Conservation (phyloP, 2,797 vertebrate genomes). For the Myotis daubentonii region DNA sequence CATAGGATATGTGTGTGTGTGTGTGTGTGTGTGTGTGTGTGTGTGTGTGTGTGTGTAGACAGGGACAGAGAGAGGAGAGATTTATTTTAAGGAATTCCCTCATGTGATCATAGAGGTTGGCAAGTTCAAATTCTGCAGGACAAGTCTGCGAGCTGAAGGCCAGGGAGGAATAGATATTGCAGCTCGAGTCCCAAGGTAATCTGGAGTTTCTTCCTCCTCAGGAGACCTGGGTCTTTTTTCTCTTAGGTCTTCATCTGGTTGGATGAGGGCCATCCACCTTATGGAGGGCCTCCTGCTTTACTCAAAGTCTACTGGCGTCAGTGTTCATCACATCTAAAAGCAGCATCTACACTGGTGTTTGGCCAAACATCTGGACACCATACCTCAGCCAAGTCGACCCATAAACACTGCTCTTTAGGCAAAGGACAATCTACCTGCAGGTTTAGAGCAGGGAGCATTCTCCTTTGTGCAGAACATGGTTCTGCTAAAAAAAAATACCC, state of each 20-base stretch:
- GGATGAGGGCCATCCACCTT: not conserved
- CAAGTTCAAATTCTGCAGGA: not conserved
- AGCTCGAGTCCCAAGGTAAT: not conserved
- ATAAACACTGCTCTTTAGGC: not conserved
- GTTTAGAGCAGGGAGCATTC: not conserved
- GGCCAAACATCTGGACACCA: not conserved
- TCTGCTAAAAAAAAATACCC: not conserved
- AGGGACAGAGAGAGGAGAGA: not conserved
- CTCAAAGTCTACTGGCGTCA: not conserved
- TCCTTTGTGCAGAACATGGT: not conserved
- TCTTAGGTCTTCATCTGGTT: not conserved
- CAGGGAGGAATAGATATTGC: not conserved
- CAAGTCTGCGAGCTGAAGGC: not conserved
- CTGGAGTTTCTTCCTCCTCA: not conserved
- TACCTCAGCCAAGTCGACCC: not conserved
- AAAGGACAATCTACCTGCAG: not conserved
- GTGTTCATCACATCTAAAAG: not conserved
- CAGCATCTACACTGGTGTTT: not conserved
- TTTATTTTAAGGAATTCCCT: not conserved
- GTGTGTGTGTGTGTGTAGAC: not conserved
- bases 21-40: not conserved
- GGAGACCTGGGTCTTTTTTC: not conserved
- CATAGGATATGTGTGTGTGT: not conserved
- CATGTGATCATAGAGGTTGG: not conserved
- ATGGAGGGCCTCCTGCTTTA: not conserved